Percentiles rank a stretch among this genome's conserved stretches.
These are phyloP conservation scores for Heliconius sara DNA, from an alignment of 2,888 invertebrate species.

Conservation along the genomic window DNA sequence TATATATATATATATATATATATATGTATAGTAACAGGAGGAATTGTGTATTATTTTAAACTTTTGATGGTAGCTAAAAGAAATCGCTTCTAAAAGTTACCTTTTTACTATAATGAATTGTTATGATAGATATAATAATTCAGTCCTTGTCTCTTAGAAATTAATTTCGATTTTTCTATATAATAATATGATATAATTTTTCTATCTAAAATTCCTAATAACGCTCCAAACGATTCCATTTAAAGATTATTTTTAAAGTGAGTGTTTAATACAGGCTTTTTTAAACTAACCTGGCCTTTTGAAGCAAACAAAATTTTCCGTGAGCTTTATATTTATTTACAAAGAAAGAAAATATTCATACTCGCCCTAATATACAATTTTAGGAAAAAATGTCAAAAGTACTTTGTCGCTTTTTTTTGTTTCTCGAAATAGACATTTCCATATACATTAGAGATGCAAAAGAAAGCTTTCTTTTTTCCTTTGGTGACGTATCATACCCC, in stretches of 20 bases:
- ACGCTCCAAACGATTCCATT: neutral
- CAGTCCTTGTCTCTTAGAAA: neutral
- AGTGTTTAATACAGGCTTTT: neutral
- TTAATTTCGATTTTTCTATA: too few relatives aligned
- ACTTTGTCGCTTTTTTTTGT: slow-evolving; percentile 32
- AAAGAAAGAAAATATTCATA: slow-evolving; percentile 19
- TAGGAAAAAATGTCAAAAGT: slow-evolving; percentile 26
- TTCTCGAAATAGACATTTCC: slow-evolving; percentile 42
- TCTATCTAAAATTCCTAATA: neutral
- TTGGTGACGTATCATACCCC: slow-evolving; percentile 40
- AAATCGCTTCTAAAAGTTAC: neutral
- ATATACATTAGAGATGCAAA: slow-evolving; percentile 41
- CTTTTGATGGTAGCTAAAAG: neutral
- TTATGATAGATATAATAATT: too few relatives aligned
- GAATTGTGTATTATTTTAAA: neutral
- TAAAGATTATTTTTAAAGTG: slow-evolving; percentile 3
- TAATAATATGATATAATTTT: neutral
- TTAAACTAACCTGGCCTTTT: slow-evolving; percentile 5
- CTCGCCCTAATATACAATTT: slow-evolving; percentile 20
- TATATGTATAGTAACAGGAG: neutral
- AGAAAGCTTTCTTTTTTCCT: slow-evolving; percentile 36
- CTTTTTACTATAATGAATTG: too few relatives aligned
- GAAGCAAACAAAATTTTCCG: slow-evolving; percentile 8
- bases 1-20: neutral
- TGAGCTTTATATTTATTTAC: slow-evolving; percentile 2